These are phyloP conservation scores for Syrmaticus mikado DNA, from an alignment of 2,113 vertebrate genomes.

Conservation along the genomic window DNA sequence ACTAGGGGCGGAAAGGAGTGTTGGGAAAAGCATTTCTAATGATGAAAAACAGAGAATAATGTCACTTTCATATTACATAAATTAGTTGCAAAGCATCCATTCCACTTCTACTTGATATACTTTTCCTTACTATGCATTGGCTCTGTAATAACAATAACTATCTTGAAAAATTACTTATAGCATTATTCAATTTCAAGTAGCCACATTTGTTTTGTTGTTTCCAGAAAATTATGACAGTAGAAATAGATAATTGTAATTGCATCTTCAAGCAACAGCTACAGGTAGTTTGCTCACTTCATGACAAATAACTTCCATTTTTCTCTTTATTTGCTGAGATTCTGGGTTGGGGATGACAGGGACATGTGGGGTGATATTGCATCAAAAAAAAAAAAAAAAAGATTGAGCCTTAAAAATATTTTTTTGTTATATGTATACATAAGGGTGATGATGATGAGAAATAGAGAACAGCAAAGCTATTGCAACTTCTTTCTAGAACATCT, in stretches of 20 bases:
- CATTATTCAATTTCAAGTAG: conserved; percentile 63
- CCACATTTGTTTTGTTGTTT: conserved; percentile 64
- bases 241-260: conserved; percentile 65
- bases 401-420: neutral
- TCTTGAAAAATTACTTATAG: conserved; percentile 45
- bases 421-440: neutral
- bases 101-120: neutral
- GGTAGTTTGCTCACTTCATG: conserved; percentile 14
- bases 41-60: neutral
- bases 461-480: neutral
- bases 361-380: neutral
- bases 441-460: neutral
- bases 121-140: conserved; percentile 29
- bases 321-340: conserved; percentile 10
- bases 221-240: conserved; percentile 64
- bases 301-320: conserved; percentile 43
- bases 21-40: neutral
- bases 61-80: neutral
- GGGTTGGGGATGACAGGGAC: neutral
- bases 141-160: conserved; percentile 65
- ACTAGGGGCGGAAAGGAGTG: neutral
- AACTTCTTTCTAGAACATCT: neutral
- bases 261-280: conserved; percentile 45
- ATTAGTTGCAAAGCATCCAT: conserved; percentile 2
- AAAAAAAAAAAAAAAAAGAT: neutral